A percentile compares a stretch with the other conserved stretches of the same genome.
These are phyloP conservation scores for Styela clava DNA, from an alignment of 23 tunicate species.

Conservation along the genomic window DNA sequence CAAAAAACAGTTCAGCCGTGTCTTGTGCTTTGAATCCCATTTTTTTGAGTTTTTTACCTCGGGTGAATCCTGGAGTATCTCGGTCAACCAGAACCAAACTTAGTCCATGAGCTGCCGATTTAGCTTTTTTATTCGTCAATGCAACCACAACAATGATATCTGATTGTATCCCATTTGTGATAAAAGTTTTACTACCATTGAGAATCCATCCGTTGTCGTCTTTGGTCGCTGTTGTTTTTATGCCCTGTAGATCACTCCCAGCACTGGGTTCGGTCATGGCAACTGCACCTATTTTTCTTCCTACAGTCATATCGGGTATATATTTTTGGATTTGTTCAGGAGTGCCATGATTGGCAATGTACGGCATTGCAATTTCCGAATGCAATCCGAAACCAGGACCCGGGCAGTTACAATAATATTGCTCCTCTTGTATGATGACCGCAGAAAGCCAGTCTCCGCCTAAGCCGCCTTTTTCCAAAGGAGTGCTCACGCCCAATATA, in stretches of 20 bases:
- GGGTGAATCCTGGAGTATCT: conserved; percentile 76
- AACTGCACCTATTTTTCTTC: conserved; percentile 82
- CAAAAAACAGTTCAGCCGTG: conserved; percentile 96
- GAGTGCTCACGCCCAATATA: conserved; percentile 59
- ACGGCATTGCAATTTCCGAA: conserved; percentile 93
- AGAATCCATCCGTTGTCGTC: conserved; percentile 95
- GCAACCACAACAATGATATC: conserved; percentile 91
- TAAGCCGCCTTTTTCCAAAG: conserved; percentile 85
- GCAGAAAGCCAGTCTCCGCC: conserved; percentile 98
- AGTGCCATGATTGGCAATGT: conserved; percentile 91
- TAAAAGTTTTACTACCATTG: conserved; percentile 92
- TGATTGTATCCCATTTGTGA: conserved; percentile 94
- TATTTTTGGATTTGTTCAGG: conserved; percentile 88
- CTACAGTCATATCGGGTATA: conserved; percentile 93
- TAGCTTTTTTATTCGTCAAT: conserved; percentile 83
- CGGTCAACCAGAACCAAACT: conserved; percentile 85
- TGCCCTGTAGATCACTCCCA: conserved; percentile 96
- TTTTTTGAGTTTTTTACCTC: conserved; percentile 87
- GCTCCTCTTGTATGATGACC: conserved; percentile 94
- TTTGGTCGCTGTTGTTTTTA: conserved; percentile 68
- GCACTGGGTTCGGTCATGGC: conserved; percentile 78
- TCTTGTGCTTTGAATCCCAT: conserved; percentile 97
- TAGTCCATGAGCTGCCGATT: conserved; percentile 92
- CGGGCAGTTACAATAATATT: conserved; percentile 71
- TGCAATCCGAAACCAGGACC: conserved; percentile 94